Percentiles rank a stretch among this genome's conserved stretches.
These are phyloP conservation scores for Pantala flavescens DNA, from an alignment of 1,140 invertebrate species.

Conservation along the genomic window DNA sequence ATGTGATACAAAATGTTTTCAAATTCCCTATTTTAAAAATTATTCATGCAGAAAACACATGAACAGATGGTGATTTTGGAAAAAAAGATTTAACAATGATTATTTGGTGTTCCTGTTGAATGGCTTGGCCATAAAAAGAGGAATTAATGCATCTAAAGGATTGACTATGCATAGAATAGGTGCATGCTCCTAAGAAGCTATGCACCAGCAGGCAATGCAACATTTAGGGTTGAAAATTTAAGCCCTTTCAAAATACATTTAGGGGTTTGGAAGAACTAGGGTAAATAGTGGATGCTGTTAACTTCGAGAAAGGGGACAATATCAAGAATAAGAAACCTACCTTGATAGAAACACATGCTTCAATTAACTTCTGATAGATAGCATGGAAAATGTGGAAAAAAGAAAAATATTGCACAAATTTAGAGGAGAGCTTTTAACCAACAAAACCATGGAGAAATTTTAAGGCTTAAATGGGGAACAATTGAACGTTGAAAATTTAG, in stretches of 20 bases:
- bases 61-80: too few relatives aligned
- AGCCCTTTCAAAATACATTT: slow-evolving; percentile 10
- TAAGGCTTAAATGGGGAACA: too few relatives aligned
- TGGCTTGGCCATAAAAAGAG: too few relatives aligned
- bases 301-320: slow-evolving; percentile 27
- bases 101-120: too few relatives aligned
- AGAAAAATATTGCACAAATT: neutral
- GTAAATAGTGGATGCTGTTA: slow-evolving; percentile 17
- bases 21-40: too few relatives aligned
- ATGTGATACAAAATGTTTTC: too few relatives aligned
- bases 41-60: too few relatives aligned
- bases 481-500: too few relatives aligned
- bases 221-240: slow-evolving; percentile 18
- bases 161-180: neutral
- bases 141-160: too few relatives aligned
- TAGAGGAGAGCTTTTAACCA: too few relatives aligned
- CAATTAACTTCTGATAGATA: slow-evolving; percentile 67
- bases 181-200: neutral
- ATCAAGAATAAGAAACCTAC: slow-evolving; percentile 50
- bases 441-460: too few relatives aligned
- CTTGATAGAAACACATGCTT: slow-evolving; percentile 83
- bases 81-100: too few relatives aligned
- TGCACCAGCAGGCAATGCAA: slow-evolving; percentile 2
- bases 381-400: slow-evolving; percentile 26
- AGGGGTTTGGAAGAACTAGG: neutral